These are phyloP conservation scores for Triplophysa dalaica DNA, from an alignment of 2,113 vertebrate genomes.

Conservation along the genomic window DNA sequence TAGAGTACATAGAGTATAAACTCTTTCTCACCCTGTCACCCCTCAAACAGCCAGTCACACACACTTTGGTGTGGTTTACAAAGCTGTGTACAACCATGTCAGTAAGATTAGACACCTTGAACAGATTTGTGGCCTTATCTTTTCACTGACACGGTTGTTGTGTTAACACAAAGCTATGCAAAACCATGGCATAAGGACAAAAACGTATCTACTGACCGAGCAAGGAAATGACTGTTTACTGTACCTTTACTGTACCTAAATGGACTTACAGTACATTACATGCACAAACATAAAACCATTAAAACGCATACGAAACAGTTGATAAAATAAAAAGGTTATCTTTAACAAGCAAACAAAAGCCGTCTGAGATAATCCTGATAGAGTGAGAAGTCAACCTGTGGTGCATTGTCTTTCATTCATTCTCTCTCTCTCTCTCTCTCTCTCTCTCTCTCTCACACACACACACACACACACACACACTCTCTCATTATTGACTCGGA, in stretches of 20 bases:
- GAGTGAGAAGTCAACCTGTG: neutral
- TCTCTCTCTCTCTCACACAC: no score
- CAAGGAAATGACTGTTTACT: no score
- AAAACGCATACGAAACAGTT: slow-evolving; percentile 9
- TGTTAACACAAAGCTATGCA: neutral
- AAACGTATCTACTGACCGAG: neutral
- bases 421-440: neutral
- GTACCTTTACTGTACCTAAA: neutral
- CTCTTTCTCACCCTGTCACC: no score
- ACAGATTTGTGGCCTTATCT: no score
- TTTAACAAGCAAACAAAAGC: slow-evolving; percentile 17
- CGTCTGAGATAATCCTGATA: slow-evolving; percentile 7
- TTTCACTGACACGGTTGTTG: no score
- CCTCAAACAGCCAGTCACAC: no score
- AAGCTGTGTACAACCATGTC: no score
- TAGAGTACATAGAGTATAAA: no score
- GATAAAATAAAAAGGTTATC: slow-evolving; percentile 8
- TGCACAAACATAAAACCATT: slow-evolving; percentile 7
- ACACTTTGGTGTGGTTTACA: no score
- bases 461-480: neutral
- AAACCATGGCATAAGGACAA: neutral
- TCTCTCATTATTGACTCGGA: neutral
- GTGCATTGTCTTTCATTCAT: neutral
- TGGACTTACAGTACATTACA: neutral
- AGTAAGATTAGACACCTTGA: no score